Evolutionary conservation across 2,888 invertebrate species (phyloP), one percentile per base, ranked within the genome.

Genomic region (Patella pellucida): DNA sequence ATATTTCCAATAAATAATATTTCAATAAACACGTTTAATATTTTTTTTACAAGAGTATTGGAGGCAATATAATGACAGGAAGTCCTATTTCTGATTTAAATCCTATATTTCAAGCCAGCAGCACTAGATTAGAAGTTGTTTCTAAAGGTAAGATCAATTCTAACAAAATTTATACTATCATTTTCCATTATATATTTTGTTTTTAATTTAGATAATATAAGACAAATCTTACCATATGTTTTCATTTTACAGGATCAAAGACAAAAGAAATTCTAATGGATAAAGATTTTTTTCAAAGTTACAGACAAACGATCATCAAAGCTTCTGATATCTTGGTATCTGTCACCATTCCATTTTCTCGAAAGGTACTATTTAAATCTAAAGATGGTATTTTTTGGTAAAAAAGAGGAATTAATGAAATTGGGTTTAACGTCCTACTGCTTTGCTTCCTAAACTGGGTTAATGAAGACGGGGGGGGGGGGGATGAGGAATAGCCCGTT

Each of bases 1-100:
- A 14, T n/a, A 5, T 54, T 14, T 54, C 16, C 14, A 54, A 16
- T 54, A 11, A 16, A 14, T 16, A 3, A 54, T 54, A 56, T 19
- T 56, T 56, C 19, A 16, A n/a, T 14, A 56, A 14, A 14, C 5
- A 0, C 19, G 1, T 56, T 15, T 56, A 3, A 62, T 16, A 62
- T 62, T 62, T 62, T 19, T 19, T 62, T 62, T 19, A 9, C 19
- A 2, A 93, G 93, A 94, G 96, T 14, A 92, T 98, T 50, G 97
- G 96, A 51, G 97, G 98, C 41, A 98, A 98, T 90, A 95, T 98
- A 79, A 95, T 97, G 92, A 97, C 97, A 0, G 95, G 96, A 27
- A 97, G 97, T 91, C 98, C 98, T 0, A 97, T 98, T 89, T 97
- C 97, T 0, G 98, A 98, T 91, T 93, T 98, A 88, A 96, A 97